Evolutionary conservation across 2,888 invertebrate genomes (phyloP).

Genomic region (Papilio protenor): DNA sequence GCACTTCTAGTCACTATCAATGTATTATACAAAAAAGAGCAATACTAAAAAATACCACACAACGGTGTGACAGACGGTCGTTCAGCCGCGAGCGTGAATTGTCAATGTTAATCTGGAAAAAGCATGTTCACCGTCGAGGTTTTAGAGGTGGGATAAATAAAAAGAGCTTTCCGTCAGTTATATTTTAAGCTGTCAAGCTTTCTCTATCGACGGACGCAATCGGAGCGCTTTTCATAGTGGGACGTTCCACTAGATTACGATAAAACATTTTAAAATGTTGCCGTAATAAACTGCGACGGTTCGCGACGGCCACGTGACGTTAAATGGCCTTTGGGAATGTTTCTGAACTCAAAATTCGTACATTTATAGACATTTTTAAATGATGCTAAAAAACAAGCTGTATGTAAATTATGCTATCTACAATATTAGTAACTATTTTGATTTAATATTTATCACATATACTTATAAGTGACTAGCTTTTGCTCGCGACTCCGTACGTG

Average conservation of each 20-base stretch:
- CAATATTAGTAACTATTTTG: background rate
- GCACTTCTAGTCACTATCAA: background rate
- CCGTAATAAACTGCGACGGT: constrained; percentile 16
- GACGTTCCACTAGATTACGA: constrained; percentile 35
- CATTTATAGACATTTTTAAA: background rate
- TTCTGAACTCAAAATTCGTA: background rate
- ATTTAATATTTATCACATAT: no score
- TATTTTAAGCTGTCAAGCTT: constrained; percentile 62
- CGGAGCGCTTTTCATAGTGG: constrained; percentile 50
- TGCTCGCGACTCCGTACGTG: no score
- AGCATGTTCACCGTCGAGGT: constrained; percentile 51
- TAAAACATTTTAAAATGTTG: constrained; percentile 38
- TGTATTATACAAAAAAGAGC: background rate
- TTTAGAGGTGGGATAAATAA: constrained; percentile 61
- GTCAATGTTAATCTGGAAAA: constrained; percentile 63
- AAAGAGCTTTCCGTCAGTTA: constrained; percentile 62
- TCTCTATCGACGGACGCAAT: constrained; percentile 46
- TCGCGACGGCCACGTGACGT: background rate
- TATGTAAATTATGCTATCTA: background rate
- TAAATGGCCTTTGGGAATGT: constrained; percentile 5
- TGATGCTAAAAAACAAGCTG: background rate
- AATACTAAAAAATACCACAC: background rate
- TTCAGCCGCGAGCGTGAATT: constrained; percentile 65
- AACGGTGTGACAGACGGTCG: constrained; percentile 54
- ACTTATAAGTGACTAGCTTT: no score